Evolutionary conservation across 1,140 invertebrate genomes (phyloP).

Genomic region (Portunus trituberculatus): DNA sequence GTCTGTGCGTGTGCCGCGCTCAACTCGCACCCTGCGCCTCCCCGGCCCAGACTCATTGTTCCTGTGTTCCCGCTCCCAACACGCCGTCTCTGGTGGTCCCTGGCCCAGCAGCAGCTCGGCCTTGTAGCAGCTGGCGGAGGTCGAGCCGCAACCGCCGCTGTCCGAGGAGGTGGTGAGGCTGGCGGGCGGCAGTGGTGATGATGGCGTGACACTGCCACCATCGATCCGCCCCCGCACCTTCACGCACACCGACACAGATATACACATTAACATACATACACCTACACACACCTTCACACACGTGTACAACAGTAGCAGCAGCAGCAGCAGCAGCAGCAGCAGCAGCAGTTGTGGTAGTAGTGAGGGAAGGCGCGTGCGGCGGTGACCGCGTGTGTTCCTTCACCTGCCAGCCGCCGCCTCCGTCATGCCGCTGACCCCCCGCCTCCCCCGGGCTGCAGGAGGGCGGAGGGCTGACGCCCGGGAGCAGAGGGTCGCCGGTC

Average conservation of each 20-base stretch:
- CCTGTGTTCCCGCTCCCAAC: not conserved
- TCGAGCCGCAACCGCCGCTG: not conserved
- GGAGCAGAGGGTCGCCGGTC: not conserved
- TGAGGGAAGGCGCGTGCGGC: constrained; percentile 33
- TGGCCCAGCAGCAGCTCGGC: not conserved
- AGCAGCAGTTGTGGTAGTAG: constrained; percentile 35
- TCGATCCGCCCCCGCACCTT: constrained; percentile 63
- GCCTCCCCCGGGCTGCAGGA: not conserved
- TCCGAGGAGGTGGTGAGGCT: constrained; percentile 57
- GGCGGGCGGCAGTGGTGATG: constrained; percentile 46
- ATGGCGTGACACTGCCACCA: constrained; percentile 60
- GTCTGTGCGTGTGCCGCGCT: constrained; percentile 33
- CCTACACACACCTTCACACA: constrained; percentile 38
- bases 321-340: not conserved
- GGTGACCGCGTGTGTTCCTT: constrained; percentile 16
- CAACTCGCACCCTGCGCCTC: constrained; percentile 26
- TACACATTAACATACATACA: not conserved
- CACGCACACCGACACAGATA: constrained; percentile 51
- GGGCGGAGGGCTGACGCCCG: constrained; percentile 29
- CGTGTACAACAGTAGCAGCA: constrained; percentile 32
- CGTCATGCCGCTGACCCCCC: not conserved
- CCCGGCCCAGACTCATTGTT: not conserved
- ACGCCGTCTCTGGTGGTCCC: not conserved
- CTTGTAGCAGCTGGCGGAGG: not conserved
- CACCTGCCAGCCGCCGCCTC: constrained; percentile 9